Evolutionary conservation across 2,113 vertebrate species (phyloP).

Genomic region (Pseudorhombus dupliciocellatus): DNA sequence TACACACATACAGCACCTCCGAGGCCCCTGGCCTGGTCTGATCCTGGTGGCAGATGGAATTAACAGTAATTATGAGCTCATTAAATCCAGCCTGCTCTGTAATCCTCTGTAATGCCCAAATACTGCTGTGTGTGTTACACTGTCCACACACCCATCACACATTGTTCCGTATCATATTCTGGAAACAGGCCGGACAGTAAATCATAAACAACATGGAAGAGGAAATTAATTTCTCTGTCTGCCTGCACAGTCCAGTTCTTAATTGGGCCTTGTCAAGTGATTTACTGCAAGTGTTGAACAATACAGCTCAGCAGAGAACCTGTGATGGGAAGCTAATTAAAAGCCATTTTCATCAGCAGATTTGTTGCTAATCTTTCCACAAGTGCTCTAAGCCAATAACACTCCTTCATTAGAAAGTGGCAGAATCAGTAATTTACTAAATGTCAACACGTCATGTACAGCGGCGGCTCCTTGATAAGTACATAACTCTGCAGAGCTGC

Average conservation of each 20-base stretch:
- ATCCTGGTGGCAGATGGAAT: conserved; percentile 76
- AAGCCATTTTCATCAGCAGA: conserved; percentile 48
- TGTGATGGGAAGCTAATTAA: conserved; percentile 54
- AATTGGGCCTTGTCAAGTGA: conserved; percentile 48
- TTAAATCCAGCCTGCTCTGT: conserved; percentile 75
- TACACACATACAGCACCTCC: conserved; percentile 10
- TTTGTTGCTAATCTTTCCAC: conserved; percentile 37
- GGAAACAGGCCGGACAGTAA: conserved; percentile 38
- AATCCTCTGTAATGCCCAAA: conserved; percentile 75
- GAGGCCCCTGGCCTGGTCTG: conserved; percentile 37
- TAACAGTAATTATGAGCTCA: conserved; percentile 76
- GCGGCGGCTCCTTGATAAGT: conserved; percentile 8
- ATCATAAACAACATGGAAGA: conserved; percentile 36
- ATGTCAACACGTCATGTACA: not conserved
- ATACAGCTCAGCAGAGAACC: conserved; percentile 35
- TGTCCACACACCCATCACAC: conserved; percentile 31
- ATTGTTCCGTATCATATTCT: conserved; percentile 34
- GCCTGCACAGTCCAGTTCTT: conserved; percentile 25
- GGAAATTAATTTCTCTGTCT: conserved; percentile 49
- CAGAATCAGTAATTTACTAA: conserved; percentile 16
- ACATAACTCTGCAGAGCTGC: conserved; percentile 8
- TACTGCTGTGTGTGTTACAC: conserved; percentile 39
- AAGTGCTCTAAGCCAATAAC: conserved; percentile 30
- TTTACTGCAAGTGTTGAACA: conserved; percentile 47
- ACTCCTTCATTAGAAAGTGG: conserved; percentile 11